These are phyloP conservation scores for Tenodera sinensis DNA, from an alignment of 2,888 invertebrate species.

Conservation along the genomic window DNA sequence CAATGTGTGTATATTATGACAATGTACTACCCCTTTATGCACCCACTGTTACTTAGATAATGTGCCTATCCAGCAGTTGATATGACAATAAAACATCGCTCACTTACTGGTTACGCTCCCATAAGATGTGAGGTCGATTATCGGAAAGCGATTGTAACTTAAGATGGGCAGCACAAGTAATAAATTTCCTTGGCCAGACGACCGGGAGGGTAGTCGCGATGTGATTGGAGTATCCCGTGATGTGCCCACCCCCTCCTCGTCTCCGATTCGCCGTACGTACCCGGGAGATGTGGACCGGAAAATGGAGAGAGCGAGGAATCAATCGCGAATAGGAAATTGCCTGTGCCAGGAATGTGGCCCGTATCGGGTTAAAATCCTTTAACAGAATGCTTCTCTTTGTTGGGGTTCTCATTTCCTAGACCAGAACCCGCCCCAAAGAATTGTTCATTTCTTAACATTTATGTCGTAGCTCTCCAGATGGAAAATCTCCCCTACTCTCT, in stretches of 20 bases:
- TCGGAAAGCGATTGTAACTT: background rate
- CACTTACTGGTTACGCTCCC: too few species aligned
- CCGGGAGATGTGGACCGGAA: conserved; percentile 8
- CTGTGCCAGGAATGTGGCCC: background rate
- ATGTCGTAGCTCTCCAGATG: too few species aligned
- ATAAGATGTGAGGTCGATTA: background rate
- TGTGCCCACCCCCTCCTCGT: background rate
- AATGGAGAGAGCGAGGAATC: background rate
- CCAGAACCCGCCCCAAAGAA: background rate
- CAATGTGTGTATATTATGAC: too few species aligned
- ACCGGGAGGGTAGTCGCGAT: background rate
- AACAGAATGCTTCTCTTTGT: background rate
- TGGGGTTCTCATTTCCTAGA: background rate
- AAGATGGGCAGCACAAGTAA: background rate
- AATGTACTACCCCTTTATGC: too few species aligned
- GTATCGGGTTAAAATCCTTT: background rate
- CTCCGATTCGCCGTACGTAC: background rate
- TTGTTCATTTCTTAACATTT: too few species aligned
- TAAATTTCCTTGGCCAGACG: background rate
- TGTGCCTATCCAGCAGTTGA: too few species aligned
- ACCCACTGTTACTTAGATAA: too few species aligned
- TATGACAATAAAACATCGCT: too few species aligned
- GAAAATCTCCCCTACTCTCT: too few species aligned
- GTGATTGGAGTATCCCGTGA: background rate
- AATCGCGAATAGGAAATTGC: background rate